Conservation (phyloP, 2,888 invertebrate species). For the Tenodera sinensis region DNA sequence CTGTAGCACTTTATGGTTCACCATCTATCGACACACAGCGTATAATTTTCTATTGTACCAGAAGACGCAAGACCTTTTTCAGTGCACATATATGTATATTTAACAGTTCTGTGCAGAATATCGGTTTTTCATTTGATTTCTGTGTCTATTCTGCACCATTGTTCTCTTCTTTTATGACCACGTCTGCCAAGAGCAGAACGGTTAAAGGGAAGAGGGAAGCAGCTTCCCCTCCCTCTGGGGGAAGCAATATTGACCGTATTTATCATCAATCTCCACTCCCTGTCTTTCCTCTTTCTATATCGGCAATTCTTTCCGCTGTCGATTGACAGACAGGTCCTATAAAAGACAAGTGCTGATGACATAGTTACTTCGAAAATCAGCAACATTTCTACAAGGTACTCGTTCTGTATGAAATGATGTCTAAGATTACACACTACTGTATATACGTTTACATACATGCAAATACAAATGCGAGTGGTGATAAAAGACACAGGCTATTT, state of each 20-base stretch:
- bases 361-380: background rate
- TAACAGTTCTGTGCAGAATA: background rate
- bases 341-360: background rate
- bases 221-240: background rate
- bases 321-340: background rate
- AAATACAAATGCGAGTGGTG: too few species aligned
- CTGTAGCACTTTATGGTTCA: too few species aligned
- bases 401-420: too few species aligned
- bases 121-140: slow-evolving; percentile 17
- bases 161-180: background rate
- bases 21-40: too few species aligned
- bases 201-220: background rate
- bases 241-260: slow-evolving; percentile 25
- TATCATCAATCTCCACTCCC: slow-evolving; percentile 18
- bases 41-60: too few species aligned
- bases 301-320: background rate
- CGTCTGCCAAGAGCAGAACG: background rate
- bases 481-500: too few species aligned
- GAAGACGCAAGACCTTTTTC: too few species aligned
- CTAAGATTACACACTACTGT: too few species aligned
- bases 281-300: background rate
- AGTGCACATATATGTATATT: background rate
- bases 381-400: too few species aligned
- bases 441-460: too few species aligned
- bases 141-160: background rate